Evolutionary conservation across 2,888 invertebrate genomes (phyloP).

Genomic region (Atherix ibis): DNA sequence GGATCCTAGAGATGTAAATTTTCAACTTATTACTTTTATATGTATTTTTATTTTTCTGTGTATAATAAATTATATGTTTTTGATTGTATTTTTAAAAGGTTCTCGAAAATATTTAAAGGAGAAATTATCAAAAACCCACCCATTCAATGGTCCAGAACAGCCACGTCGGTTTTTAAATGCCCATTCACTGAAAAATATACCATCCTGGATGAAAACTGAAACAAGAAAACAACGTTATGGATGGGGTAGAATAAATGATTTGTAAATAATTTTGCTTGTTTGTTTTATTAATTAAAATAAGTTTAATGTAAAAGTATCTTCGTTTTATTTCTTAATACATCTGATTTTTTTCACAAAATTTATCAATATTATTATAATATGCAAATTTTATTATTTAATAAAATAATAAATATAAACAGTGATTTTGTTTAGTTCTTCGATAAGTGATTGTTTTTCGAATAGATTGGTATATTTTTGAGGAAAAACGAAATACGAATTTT

Average conservation of each 20-base stretch:
- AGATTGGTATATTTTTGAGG: too few species aligned
- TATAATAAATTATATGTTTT: not conserved
- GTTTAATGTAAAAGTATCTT: too few species aligned
- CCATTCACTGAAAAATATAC: conserved; percentile 39
- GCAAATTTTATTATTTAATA: too few species aligned
- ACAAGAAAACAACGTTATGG: conserved; percentile 51
- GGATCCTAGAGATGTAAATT: conserved; percentile 56
- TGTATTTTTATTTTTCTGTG: too few species aligned
- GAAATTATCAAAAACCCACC: conserved; percentile 65
- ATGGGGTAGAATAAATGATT: conserved; percentile 63
- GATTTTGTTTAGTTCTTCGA: too few species aligned
- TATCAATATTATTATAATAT: too few species aligned
- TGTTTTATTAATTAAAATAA: not conserved
- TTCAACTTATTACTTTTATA: too few species aligned
- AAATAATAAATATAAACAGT: too few species aligned
- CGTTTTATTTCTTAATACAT: too few species aligned
- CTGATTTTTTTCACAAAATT: too few species aligned
- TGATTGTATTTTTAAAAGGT: conserved; percentile 8
- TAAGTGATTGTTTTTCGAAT: too few species aligned
- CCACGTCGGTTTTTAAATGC: conserved; percentile 63
- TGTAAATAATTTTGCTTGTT: conserved; percentile 12
- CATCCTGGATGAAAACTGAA: conserved; percentile 63
- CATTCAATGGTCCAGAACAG: conserved; percentile 54
- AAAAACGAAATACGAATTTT: too few species aligned
- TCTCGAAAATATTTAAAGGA: conserved; percentile 63